Evolutionary conservation across 1,140 invertebrate species (phyloP), one percentile per base, ranked within the genome.

Genomic region (Tetramorium alpestre): DNA sequence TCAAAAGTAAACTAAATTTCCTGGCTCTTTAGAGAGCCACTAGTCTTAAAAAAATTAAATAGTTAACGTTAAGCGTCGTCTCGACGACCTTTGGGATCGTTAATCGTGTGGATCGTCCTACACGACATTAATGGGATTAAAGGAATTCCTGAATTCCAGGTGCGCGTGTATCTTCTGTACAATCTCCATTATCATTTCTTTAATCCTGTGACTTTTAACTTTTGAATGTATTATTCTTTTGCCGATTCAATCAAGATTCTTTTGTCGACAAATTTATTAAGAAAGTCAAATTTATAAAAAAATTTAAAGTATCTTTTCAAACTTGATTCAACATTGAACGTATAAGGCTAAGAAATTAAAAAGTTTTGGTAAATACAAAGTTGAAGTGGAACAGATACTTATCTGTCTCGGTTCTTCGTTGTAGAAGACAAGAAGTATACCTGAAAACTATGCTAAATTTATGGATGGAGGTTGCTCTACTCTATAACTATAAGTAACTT

Each of bases 401-500:
- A 64, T 10, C 11, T 67, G 38, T 44, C 65, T 25, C 7, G 65
- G 2, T 69, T 47, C 22, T 28, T 49, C 13, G 22, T 25, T 47
- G 2, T 16, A 69, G 3, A 69, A 1, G 18, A 47, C 41, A 44
- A 67, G 41, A 69, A 69, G 6, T 49, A 49, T 49, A 49, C 22
- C 6, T 8, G n/a, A 41, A 69, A 41, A 25, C 22, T 25, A 47
- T 49, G 41, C 13, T 69, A 47, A 69, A 69, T 69, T 69, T 69
- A 69, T 47, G 41, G 65, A 16, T 69, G 65, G 13, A 69, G 10
- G 13, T 47, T 25, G 41, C 65, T 47, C 22, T 47, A 69, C 41
- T 69, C n/a, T 69, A 41, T 13, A 69, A 69, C 5, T 69, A 47
- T 67, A 67, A 67, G 38, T n/a, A 47, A 47, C 22, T 47, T 44